Base-by-base conservation (phyloP, 2,113 vertebrate species). In the Caloenas nicobarica region DNA sequence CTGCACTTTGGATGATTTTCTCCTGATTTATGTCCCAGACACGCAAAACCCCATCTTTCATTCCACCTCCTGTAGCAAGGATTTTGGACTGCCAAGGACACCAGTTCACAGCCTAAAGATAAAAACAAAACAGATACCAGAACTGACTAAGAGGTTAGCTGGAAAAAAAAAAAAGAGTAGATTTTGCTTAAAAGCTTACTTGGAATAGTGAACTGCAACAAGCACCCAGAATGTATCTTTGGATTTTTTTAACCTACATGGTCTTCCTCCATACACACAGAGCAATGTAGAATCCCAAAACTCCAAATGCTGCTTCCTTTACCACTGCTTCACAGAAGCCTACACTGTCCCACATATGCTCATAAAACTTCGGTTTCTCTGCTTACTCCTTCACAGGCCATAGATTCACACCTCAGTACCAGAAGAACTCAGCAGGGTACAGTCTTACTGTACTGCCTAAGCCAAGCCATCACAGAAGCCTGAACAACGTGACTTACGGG, bases 61-160 rank as follows among this genome's bases (percentile, higher is more conserved):
- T 98, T 54, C 98, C 98, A 28, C 98, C 98, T 65, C 98, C 98
- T 14, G 98, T 96, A 70, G 98, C 98, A 78, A 98, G 97, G 51
- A 96, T 72, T 38, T 96, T 68, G 58, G 96, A 91, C 91, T 98
- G 97, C 98, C 98, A 99, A 65, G 98, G 97, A 96, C 98, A 98
- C 98, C 98, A 99, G 51, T 95, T 97, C 92, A 98, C 86, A 24
- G 98, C 98, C 98, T 98, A 23, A 60, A 57, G 81, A 50, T 40
- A 57, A 48, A 77, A 46, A 53, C 5, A 42, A 68, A 78, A 26
- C 12, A 58, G 26, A 80, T 50, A 29, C 22, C 56, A 77, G 48
- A 83, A 58, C 5, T 85, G 51, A 58, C 51, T 48, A 83, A 24
- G 23, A 77, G 9, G 11, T 69, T 68, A 88, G 8, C n/a, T 74